Evolutionary conservation across 2,888 invertebrate species (phyloP).

Genomic region (Coelogynopora nodosa): DNA sequence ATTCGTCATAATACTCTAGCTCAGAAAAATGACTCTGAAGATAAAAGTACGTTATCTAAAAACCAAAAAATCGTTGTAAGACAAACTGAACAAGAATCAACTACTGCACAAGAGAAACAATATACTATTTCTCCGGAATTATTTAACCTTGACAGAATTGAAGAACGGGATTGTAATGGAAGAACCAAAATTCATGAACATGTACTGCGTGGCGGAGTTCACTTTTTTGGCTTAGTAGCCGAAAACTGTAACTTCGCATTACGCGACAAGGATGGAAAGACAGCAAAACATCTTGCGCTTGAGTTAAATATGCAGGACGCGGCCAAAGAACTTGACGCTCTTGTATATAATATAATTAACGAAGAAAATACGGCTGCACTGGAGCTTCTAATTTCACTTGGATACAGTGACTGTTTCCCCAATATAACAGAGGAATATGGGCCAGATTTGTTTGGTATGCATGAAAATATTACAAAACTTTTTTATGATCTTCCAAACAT

Average conservation of each 20-base stretch:
- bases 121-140: not conserved
- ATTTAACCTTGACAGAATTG: not conserved
- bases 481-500: not conserved
- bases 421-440: not conserved
- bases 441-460: not conserved
- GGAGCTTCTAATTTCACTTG: not conserved
- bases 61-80: not conserved
- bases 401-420: slow-evolving; percentile 3
- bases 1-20: not conserved
- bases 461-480: not conserved
- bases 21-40: not conserved
- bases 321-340: not conserved
- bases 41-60: not conserved
- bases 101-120: not conserved
- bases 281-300: not conserved
- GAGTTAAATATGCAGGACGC: not conserved
- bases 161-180: not conserved
- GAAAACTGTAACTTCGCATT: slow-evolving; percentile 18
- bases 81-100: not conserved
- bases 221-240: not conserved
- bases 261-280: not conserved
- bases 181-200: not conserved
- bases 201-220: not conserved
- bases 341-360: not conserved
- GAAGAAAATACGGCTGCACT: not conserved